Base-by-base conservation (phyloP, 2,888 invertebrate genomes). In the Platycheirus rosarum region DNA sequence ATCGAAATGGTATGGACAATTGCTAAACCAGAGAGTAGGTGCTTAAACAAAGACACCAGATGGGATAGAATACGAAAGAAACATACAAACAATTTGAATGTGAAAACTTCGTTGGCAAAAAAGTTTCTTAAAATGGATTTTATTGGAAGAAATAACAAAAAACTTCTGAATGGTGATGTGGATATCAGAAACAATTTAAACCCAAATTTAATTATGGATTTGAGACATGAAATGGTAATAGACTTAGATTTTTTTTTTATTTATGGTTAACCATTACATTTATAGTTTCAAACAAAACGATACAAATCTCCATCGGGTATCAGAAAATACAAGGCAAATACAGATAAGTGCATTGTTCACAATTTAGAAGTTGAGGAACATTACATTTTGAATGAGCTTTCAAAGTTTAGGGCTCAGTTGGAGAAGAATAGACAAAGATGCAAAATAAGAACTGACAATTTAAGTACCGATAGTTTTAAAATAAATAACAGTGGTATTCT, bases 31-130 rank as follows among this genome's bases (percentile, higher is more conserved):
- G 63, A 74, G 13, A 66, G 23, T 16, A 85, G 76, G 40, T 57
- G 46, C 18, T 57, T 85, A n/a, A 87, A 85, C 11, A 91, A 89
- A 70, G 88, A 88, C 16, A 88, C 89, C 13, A 87, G 90, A 51
- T 91, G 91, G 91, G 90, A 91, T 86, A 88, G 90, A 49, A 91
- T 91, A 60, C 86, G 89, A 2, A 91, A 90, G 69, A 86, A 88
- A n/a, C 86, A 89, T 20, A 71, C 85, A 2, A 86, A 87, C 80
- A 85, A 85, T 1, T 49, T 74, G 5, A 86, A 85, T 75, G 71
- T 90, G 0, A 90, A 88, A 85, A 86, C 88, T 1, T 88, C 88
- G 55, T 86, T 87, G 55, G 88, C 91, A 9, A 88, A 88, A 74
- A 89, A 88, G 14, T 88, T 91, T 13, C 87, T 91, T 8, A 88